phyloP scores from a whole-genome alignment of 1,140 invertebrate genomes.

The Achroia grisella region DNA sequence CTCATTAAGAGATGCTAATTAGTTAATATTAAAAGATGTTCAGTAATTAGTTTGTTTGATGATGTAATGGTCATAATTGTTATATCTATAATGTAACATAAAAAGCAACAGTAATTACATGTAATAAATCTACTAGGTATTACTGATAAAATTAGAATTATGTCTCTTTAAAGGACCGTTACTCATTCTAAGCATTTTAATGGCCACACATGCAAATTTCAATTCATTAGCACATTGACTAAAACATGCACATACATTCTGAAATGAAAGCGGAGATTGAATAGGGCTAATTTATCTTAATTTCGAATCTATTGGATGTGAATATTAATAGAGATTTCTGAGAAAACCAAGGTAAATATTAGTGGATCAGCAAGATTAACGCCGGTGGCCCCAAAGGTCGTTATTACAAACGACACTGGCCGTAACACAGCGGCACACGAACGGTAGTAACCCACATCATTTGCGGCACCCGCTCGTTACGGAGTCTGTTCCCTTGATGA shows the following conservation, averaged over 20 bases:
- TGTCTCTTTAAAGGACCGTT: too few relatives aligned
- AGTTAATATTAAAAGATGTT: too few relatives aligned
- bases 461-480: constrained; percentile 29
- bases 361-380: constrained; percentile 43
- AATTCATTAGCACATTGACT: constrained; percentile 23
- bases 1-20: too few relatives aligned
- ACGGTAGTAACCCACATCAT: constrained; percentile 37
- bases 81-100: too few relatives aligned
- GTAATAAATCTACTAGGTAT: too few relatives aligned
- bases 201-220: constrained; percentile 28
- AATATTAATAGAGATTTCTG: constrained; percentile 36
- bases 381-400: constrained; percentile 32
- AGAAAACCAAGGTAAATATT: constrained; percentile 34
- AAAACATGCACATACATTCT: constrained; percentile 40
- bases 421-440: constrained; percentile 25
- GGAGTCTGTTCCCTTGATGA: constrained; percentile 35
- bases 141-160: too few relatives aligned
- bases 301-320: constrained; percentile 37
- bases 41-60: too few relatives aligned
- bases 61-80: too few relatives aligned
- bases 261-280: constrained; percentile 31
- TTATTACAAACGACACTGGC: constrained; percentile 42
- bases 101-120: too few relatives aligned
- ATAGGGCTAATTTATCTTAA: constrained; percentile 5
- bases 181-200: neutral